Conservation (phyloP, 35 echinoderm and acorn worm genomes). For the Chiridota heheva region DNA sequence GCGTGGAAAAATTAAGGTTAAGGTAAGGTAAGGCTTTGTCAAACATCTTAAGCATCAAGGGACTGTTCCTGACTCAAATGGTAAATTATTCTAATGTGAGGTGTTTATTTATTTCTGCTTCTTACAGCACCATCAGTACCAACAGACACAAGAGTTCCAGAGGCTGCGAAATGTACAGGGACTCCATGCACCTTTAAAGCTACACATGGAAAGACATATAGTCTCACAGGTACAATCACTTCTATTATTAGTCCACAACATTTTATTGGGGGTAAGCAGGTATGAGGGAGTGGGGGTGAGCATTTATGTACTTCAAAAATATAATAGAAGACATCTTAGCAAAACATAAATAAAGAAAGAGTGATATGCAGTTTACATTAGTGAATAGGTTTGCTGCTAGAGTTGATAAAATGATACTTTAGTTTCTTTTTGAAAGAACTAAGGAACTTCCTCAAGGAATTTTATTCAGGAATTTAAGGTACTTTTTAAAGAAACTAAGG, state of each 20-base stretch:
- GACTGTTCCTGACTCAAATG: not conserved
- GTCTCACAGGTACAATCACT: conserved; percentile 65
- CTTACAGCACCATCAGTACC: conserved; percentile 56
- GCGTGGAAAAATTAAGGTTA: not conserved
- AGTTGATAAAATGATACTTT: too few relatives aligned
- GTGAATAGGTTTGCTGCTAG: too few relatives aligned
- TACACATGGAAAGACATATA: conserved; percentile 82
- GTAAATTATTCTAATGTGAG: not conserved
- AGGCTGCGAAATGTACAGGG: conserved; percentile 77
- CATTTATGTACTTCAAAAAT: not conserved
- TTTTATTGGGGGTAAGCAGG: not conserved
- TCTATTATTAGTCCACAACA: not conserved
- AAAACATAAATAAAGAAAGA: too few relatives aligned
- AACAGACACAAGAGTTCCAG: conserved; percentile 62
- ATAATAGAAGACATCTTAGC: too few relatives aligned
- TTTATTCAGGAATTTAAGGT: too few relatives aligned
- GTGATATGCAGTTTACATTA: too few relatives aligned
- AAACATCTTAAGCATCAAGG: not conserved
- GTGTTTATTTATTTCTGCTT: conserved; percentile 27
- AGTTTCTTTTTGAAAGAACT: too few relatives aligned
- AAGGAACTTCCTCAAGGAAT: too few relatives aligned
- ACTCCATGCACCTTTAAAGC: conserved; percentile 82
- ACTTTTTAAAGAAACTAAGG: too few relatives aligned
- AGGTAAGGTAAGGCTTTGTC: not conserved
- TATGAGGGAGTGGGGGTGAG: too few relatives aligned